Conservation (phyloP, 2,888 invertebrate genomes). For the Drosophila greeni region DNA sequence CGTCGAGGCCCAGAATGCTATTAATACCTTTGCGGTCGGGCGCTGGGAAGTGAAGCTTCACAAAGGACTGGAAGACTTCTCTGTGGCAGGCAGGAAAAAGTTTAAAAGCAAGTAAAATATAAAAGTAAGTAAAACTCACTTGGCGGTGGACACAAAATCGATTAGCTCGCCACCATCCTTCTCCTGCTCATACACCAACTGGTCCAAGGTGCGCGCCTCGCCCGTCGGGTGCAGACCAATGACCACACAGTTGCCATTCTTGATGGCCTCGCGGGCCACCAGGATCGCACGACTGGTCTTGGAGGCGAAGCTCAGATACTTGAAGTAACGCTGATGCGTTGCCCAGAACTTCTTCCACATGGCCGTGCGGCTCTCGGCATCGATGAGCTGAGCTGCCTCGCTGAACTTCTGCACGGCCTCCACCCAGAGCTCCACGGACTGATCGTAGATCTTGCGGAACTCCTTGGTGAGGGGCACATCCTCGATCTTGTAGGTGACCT, state of each 20-base stretch:
- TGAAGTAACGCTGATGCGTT: constrained; percentile 98
- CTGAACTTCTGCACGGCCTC: constrained; percentile 97
- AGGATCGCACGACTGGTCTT: constrained; percentile 92
- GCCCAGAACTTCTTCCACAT: constrained; percentile 99
- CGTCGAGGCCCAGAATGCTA: constrained; percentile 85
- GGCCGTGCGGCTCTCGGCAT: constrained; percentile 93
- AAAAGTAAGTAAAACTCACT: constrained; percentile 76
- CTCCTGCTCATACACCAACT: too few species aligned
- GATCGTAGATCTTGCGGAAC: constrained; percentile 94
- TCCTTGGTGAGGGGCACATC: constrained; percentile 93
- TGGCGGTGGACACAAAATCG: constrained; percentile 98
- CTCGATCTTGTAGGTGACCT: constrained; percentile 97
- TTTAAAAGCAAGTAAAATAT: neutral
- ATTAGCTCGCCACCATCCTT: constrained; percentile 96
- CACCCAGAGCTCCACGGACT: constrained; percentile 96
- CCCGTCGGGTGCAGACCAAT: constrained; percentile 99
- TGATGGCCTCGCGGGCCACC: constrained; percentile 90
- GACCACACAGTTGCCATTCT: constrained; percentile 97
- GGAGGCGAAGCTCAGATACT: constrained; percentile 98
- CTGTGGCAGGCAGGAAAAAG: constrained; percentile 79
- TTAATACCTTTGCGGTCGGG: constrained; percentile 92
- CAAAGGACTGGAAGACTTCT: constrained; percentile 96
- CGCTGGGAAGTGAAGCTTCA: constrained; percentile 99
- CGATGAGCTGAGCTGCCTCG: constrained; percentile 94
- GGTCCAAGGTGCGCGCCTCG: constrained; percentile 96